A percentile compares a stretch with the other conserved stretches of the same genome.
phyloP scores from a whole-genome alignment of 2,113 vertebrate species.

The Crotophaga sulcirostris region DNA sequence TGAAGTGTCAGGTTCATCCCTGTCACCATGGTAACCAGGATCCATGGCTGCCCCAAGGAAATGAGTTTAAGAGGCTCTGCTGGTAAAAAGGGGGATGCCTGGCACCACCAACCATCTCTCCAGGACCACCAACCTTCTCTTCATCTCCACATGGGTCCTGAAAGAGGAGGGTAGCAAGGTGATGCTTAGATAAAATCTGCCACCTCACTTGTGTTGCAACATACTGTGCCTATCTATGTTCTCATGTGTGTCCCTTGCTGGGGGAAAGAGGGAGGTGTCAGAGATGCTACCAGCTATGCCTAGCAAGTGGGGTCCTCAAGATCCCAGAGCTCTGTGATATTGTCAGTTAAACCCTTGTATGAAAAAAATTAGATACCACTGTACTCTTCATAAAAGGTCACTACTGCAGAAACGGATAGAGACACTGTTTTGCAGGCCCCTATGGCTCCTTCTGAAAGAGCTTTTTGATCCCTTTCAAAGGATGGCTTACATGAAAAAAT shows the following conservation, averaged over 20 bases:
- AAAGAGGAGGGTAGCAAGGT: background rate
- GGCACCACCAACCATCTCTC: background rate
- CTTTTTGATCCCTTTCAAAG: background rate
- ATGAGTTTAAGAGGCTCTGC: background rate
- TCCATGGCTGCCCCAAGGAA: background rate
- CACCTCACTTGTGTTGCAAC: background rate
- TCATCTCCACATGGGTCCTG: background rate
- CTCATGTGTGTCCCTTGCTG: background rate
- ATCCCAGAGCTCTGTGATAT: background rate
- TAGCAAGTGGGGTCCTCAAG: background rate
- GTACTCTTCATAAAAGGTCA: background rate
- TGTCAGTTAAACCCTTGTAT: background rate
- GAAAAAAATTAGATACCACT: background rate
- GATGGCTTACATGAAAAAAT: background rate
- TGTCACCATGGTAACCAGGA: constrained; percentile 7
- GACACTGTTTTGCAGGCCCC: background rate
- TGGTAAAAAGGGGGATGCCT: background rate
- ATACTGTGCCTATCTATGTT: background rate
- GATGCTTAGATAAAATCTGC: background rate
- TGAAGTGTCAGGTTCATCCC: background rate
- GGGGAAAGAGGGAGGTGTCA: background rate
- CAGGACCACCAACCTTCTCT: background rate
- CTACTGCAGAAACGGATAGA: background rate
- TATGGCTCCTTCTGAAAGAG: background rate
- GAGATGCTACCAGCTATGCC: background rate